Evolutionary conservation across 2,113 vertebrate genomes (phyloP).

Genomic region (Solea solea): DNA sequence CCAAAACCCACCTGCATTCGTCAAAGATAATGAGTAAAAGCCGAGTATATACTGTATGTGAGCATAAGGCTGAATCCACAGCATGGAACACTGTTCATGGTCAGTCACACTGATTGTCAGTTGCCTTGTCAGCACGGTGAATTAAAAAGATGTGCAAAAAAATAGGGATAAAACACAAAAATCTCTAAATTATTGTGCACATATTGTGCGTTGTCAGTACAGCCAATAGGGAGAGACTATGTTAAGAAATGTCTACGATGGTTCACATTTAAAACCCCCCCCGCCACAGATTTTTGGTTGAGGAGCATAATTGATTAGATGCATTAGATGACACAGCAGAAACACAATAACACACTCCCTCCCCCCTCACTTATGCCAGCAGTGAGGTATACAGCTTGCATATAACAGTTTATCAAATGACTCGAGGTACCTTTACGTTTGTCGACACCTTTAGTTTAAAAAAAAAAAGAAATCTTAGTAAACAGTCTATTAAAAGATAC

Average conservation of each 20-base stretch:
- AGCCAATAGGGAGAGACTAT: neutral
- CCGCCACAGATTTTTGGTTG: constrained; percentile 17
- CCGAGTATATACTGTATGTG: neutral
- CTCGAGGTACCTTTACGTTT: constrained; percentile 35
- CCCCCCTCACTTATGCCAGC: neutral
- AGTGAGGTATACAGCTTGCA: neutral
- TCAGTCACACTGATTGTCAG: constrained; percentile 56
- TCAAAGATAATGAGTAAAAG: constrained; percentile 9
- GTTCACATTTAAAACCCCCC: constrained; percentile 6
- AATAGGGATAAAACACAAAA: constrained; percentile 3
- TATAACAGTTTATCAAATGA: constrained; percentile 1
- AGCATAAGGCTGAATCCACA: constrained; percentile 8
- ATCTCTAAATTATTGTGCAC: neutral
- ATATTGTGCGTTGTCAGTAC: constrained; percentile 13
- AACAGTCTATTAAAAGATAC: constrained; percentile 14
- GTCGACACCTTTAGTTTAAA: constrained; percentile 10
- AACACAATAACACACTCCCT: neutral
- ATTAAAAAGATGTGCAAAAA: constrained; percentile 2
- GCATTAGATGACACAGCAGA: constrained; percentile 1
- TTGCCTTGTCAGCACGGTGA: neutral
- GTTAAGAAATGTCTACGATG: constrained; percentile 1
- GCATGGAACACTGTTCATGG: neutral
- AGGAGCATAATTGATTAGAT: constrained; percentile 5
- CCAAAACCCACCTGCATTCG: neutral
- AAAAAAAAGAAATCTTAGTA: constrained; percentile 15